Evolutionary conservation across 2,797 vertebrate genomes (phyloP).

Genomic region (Gallinago stenura): DNA sequence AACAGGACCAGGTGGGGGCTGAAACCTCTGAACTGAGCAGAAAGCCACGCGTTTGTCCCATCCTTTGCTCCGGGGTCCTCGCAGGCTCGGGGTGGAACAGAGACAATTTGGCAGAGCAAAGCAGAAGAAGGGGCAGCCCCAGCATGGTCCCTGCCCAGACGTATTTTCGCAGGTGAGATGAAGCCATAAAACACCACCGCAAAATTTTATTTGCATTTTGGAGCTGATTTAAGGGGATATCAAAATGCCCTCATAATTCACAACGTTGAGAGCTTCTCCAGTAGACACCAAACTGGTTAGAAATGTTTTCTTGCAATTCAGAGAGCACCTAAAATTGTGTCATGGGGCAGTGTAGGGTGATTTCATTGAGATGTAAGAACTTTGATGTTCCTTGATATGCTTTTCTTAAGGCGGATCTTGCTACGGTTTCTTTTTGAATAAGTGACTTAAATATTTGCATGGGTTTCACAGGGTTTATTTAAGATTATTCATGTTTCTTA

Average conservation of each 20-base stretch:
- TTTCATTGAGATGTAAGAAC: neutral
- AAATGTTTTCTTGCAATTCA: neutral
- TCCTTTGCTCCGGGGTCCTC: neutral
- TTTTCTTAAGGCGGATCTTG: neutral
- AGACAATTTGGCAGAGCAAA: rapidly evolving
- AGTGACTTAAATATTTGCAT: conserved; percentile 33
- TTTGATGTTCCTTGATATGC: neutral
- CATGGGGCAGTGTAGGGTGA: neutral
- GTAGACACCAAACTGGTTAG: neutral
- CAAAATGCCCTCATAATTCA: neutral
- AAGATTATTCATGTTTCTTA: conserved; percentile 37
- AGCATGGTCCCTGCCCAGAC: neutral
- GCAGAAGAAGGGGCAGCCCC: neutral
- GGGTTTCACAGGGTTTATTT: conserved; percentile 5
- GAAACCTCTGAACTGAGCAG: neutral
- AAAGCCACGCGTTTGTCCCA: rapidly evolving
- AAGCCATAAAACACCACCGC: neutral
- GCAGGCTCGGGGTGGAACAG: rapidly evolving
- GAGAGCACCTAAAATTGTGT: neutral
- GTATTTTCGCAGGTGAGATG: neutral
- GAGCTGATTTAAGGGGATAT: neutral
- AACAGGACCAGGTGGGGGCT: neutral
- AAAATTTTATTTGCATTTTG: neutral
- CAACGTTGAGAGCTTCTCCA: neutral
- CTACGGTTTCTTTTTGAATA: neutral